phyloP scores from a whole-genome alignment of 2,888 invertebrate species.

The Folsomia manolachei region DNA sequence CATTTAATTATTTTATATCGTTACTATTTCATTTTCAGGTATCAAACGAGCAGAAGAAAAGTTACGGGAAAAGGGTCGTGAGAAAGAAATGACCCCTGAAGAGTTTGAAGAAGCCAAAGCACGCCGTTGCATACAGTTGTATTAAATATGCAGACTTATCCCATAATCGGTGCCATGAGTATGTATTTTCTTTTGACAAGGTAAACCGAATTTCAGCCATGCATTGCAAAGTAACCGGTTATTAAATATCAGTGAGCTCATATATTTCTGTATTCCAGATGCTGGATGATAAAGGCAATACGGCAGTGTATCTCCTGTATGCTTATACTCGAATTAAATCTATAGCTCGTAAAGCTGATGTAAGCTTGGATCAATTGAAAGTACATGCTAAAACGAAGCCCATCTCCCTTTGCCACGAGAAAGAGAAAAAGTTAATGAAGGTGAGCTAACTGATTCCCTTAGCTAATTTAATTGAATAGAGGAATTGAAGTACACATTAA shows the following conservation, averaged over 20 bases:
- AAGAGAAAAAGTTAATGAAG: conserved; percentile 93
- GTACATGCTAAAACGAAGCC: conserved; percentile 62
- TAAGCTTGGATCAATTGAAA: conserved; percentile 63
- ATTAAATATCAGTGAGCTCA: conserved; percentile 5
- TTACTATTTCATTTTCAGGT: conserved; percentile 54
- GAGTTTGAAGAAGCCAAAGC: conserved; percentile 81
- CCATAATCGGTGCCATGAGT: conserved; percentile 89
- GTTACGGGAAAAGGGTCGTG: conserved; percentile 79
- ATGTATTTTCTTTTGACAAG: conserved; percentile 96
- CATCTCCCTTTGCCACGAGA: conserved; percentile 76
- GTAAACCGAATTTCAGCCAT: conserved; percentile 50
- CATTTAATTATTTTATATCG: background rate
- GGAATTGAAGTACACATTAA: too few relatives aligned
- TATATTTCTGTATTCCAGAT: conserved; percentile 62
- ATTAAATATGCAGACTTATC: conserved; percentile 97
- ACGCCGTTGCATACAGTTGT: conserved; percentile 94
- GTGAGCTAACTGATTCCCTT: conserved; percentile 51
- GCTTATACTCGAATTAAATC: conserved; percentile 91
- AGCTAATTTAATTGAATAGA: background rate
- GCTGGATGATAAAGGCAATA: conserved; percentile 98
- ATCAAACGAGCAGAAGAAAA: conserved; percentile 76
- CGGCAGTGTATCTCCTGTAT: conserved; percentile 94
- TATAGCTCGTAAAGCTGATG: conserved; percentile 75
- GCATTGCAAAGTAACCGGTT: background rate
- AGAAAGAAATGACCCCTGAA: conserved; percentile 73